phyloP scores from a whole-genome alignment of 2,797 vertebrate genomes.

The Hemibagrus guttatus region DNA sequence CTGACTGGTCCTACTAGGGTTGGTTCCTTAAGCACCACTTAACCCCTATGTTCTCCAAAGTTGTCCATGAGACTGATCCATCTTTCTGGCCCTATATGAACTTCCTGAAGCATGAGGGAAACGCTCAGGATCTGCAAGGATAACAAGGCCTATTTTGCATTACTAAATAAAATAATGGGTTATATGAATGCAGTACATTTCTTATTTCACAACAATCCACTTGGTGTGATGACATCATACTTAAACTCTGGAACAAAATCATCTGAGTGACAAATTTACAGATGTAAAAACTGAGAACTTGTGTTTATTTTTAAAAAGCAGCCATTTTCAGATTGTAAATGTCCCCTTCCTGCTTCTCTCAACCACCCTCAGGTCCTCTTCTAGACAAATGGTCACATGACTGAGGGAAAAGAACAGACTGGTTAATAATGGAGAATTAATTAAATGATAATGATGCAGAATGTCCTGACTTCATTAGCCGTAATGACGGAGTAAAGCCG shows the following conservation, averaged over 20 bases:
- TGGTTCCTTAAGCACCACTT: not conserved
- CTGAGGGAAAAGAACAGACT: not conserved
- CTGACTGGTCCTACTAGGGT: not conserved
- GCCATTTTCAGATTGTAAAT: not conserved
- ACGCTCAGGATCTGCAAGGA: not conserved
- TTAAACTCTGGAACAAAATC: not conserved
- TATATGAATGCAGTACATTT: not conserved
- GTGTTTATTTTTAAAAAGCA: not conserved
- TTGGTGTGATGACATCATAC: not conserved
- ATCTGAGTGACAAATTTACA: not conserved
- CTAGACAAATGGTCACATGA: constrained; percentile 18
- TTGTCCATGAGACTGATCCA: not conserved
- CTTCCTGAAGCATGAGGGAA: not conserved
- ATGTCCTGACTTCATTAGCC: constrained; percentile 31
- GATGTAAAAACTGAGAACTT: not conserved
- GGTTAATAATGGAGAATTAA: constrained; percentile 26
- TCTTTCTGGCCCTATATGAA: not conserved
- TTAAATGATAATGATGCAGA: constrained; percentile 25
- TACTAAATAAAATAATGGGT: not conserved
- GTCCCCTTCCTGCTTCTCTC: not conserved
- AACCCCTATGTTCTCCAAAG: not conserved
- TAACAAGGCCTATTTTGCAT: not conserved
- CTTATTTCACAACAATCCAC: not conserved
- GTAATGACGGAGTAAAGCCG: not conserved
- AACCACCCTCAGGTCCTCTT: not conserved